Evolutionary conservation across 2,113 vertebrate species (phyloP), one percentile per base, ranked within the genome.

Genomic region (Coregonus clupeaformis): DNA sequence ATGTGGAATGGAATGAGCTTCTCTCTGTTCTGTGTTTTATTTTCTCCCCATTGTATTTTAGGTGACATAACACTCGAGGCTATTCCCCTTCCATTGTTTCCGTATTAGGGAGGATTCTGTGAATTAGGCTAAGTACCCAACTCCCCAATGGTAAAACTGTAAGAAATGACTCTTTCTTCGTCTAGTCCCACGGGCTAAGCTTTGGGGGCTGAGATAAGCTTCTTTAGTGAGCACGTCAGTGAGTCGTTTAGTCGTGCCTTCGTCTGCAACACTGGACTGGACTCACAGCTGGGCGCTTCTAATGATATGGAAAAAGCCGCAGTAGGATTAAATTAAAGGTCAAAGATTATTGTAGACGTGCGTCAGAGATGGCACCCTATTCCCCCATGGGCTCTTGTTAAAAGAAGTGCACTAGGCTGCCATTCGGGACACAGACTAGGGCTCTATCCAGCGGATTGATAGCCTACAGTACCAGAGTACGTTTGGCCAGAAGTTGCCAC

Each of bases 121-220:
- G 63, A 55, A 65, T 65, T 30, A 6, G 63, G 5, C 16, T 29
- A 3, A 2, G 4, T 3, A 5, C 49, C 16, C 5, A 4, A 20
- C 55, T 59, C 80, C 91, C 13, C 13, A 59, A 16, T 7, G 24
- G 18, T 36, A 27, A 67, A 36, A 36, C 30, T 32, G 14, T 65
- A 63, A 27, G 63, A 65, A 20, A 65, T 29, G 1, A 65, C 63
- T 68, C 22, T 30, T 29, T 65, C 25, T 29, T 65, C 12, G 16
- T 67, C 20, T 67, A 29, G 16, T 32, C 18, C 18, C 18, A 2
- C 4, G 18, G 1, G 65, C 14, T 67, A 42, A 67, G 65, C 42
- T 13, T 16, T n/a, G 27, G 6, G 18, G 27, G 22, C 4, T 16
- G 6, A 45, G 4, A 32, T n/a, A n/a, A 7, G 30, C 65, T 42